Evolutionary conservation across 2,888 invertebrate genomes (phyloP).

Genomic region (Euzophera pinguis): DNA sequence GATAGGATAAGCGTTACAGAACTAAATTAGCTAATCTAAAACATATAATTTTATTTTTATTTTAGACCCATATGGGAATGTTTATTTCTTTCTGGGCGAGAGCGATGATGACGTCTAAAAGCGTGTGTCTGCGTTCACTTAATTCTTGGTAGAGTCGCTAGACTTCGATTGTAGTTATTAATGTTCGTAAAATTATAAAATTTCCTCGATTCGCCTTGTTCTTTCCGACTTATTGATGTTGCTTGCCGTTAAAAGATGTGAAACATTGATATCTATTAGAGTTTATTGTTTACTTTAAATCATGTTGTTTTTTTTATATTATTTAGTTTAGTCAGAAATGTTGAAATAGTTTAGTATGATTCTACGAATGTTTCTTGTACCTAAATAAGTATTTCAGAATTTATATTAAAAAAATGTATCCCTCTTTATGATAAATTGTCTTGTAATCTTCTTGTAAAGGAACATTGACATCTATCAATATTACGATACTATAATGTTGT

Average conservation of each 20-base stretch:
- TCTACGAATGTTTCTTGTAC: constrained; percentile 62
- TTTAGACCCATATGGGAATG: background rate
- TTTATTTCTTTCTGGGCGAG: background rate
- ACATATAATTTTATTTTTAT: too few species aligned
- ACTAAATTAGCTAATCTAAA: too few species aligned
- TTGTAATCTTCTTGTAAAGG: constrained; percentile 71
- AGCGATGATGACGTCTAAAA: background rate
- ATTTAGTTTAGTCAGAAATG: constrained; percentile 71
- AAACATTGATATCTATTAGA: constrained; percentile 65
- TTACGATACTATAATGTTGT: constrained; percentile 41
- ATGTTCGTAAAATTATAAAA: constrained; percentile 49
- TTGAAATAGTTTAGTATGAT: constrained; percentile 70
- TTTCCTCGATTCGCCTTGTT: constrained; percentile 49
- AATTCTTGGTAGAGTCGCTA: constrained; percentile 70
- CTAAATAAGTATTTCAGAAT: constrained; percentile 59
- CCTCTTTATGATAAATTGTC: constrained; percentile 59
- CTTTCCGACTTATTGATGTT: constrained; percentile 68
- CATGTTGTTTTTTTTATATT: constrained; percentile 64
- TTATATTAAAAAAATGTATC: constrained; percentile 61
- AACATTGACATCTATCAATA: constrained; percentile 56
- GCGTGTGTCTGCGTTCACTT: constrained; percentile 30
- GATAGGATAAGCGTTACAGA: too few species aligned
- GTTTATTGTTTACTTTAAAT: constrained; percentile 61
- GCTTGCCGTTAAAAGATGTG: constrained; percentile 73
- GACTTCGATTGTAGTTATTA: constrained; percentile 67